phyloP scores from a whole-genome alignment of 1,140 invertebrate genomes.

The Lepidurus apus region DNA sequence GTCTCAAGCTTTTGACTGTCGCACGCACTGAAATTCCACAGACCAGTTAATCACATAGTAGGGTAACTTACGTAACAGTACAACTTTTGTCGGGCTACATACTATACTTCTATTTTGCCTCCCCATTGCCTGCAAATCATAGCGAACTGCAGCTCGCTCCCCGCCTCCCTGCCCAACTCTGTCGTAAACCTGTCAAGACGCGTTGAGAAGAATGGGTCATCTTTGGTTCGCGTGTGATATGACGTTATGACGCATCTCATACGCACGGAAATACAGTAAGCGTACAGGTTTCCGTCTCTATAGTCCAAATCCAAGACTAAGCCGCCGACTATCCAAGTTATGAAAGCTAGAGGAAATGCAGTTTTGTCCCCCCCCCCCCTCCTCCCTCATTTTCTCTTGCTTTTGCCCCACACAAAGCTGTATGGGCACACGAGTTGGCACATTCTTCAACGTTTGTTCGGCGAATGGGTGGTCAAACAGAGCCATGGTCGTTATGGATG shows the following conservation, averaged over 20 bases:
- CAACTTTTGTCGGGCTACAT: not conserved
- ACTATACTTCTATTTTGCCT: not conserved
- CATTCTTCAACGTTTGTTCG: not conserved
- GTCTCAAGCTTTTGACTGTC: no score
- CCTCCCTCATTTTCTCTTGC: not conserved
- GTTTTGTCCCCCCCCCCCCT: not conserved
- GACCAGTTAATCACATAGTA: not conserved
- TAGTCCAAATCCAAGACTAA: not conserved
- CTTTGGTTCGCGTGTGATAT: not conserved
- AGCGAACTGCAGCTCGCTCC: not conserved
- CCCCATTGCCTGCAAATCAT: not conserved
- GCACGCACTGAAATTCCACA: not conserved
- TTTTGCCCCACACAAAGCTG: not conserved
- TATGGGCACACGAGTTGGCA: not conserved
- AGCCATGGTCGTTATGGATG: not conserved
- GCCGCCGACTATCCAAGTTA: not conserved
- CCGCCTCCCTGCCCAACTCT: not conserved
- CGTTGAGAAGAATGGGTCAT: conserved; percentile 11
- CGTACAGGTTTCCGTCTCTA: not conserved
- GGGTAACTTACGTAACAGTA: not conserved
- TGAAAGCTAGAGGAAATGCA: not conserved
- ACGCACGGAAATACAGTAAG: not conserved
- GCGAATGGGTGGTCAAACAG: not conserved
- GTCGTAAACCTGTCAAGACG: not conserved
- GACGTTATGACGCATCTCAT: not conserved